Evolutionary conservation across 2,113 vertebrate species (phyloP).

Genomic region (Tyto alba): DNA sequence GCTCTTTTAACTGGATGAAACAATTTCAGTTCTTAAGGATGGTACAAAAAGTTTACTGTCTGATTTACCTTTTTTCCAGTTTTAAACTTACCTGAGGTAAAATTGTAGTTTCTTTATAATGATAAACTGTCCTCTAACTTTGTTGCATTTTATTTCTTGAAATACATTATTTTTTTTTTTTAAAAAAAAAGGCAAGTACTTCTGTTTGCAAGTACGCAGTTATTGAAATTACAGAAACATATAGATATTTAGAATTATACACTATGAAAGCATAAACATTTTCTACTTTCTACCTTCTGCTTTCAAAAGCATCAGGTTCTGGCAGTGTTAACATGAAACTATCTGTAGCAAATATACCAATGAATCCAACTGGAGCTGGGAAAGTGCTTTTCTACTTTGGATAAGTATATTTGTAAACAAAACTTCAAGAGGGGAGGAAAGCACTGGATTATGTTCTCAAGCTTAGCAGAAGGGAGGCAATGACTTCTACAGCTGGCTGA

Average conservation of each 20-base stretch:
- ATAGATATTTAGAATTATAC: background rate
- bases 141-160: background rate
- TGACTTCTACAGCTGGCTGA: background rate
- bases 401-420: conserved; percentile 4
- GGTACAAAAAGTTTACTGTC: background rate
- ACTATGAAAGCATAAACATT: background rate
- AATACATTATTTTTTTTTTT: too few relatives aligned
- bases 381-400: background rate
- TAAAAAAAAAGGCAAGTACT: background rate
- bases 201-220: background rate
- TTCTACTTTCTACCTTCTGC: background rate
- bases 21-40: background rate
- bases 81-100: background rate
- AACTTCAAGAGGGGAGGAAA: background rate
- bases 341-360: background rate
- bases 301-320: background rate
- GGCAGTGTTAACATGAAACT: background rate
- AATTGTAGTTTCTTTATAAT: background rate
- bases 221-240: background rate
- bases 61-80: background rate
- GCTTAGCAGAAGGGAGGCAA: background rate
- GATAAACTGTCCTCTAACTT: background rate
- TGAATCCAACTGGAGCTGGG: background rate
- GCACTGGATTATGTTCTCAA: background rate
- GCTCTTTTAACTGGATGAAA: background rate